Evolutionary conservation across 2,797 vertebrate genomes (phyloP).

Genomic region (Euthynnus affinis): DNA sequence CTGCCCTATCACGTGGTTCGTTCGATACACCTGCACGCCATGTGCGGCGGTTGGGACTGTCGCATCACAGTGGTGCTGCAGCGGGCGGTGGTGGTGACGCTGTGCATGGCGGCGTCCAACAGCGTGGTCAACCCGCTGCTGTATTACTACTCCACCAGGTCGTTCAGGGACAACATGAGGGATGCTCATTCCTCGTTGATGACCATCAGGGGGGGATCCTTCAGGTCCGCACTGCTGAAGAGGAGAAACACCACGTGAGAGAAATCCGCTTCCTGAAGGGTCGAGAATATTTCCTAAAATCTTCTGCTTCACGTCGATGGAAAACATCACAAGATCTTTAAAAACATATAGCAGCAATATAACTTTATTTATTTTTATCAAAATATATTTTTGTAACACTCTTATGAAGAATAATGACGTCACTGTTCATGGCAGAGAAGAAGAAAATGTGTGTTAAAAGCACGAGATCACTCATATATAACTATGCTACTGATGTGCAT

Average conservation of each 20-base stretch:
- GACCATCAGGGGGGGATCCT: background rate
- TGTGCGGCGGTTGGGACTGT: conserved; percentile 40
- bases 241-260: conserved; percentile 12
- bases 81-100: conserved; percentile 71
- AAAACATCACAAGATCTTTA: background rate
- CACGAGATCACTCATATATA: background rate
- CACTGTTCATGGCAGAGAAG: background rate
- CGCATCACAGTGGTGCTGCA: conserved; percentile 42
- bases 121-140: conserved; percentile 83
- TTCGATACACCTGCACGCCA: conserved; percentile 74
- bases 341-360: background rate
- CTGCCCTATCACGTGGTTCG: conserved; percentile 82
- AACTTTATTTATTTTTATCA: background rate
- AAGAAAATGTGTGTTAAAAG: background rate
- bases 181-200: background rate
- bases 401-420: background rate
- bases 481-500: no score
- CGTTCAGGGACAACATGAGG: conserved; percentile 66
- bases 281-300: background rate
- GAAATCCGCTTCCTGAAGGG: background rate
- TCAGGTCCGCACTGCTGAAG: background rate
- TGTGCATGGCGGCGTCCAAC: conserved; percentile 81
- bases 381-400: background rate
- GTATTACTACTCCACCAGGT: conserved; percentile 81
- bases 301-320: background rate